Base-by-base conservation (phyloP, 1,140 invertebrate species). In the Phymastichus coffea region DNA sequence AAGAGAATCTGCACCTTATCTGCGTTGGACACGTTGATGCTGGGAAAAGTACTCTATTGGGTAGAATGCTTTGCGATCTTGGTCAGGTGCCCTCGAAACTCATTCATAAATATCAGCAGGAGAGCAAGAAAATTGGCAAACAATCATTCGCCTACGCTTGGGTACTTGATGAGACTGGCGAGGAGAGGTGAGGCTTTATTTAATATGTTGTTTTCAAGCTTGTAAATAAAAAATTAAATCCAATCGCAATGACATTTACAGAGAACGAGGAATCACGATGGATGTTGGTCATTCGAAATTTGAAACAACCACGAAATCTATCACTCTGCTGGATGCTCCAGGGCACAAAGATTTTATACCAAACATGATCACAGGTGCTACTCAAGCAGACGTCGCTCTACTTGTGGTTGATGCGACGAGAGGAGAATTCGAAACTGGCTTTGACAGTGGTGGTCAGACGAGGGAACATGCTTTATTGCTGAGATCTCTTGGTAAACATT, bases 11-110 rank as follows among this genome's bases (percentile, higher is more conserved):
- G 40, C 95, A 98, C 75, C 85, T 99, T 75, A 92, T 99, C 64
- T 94, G 98, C 1, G 94, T 97, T 69, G 98, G 98, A 40, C 97
- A 99, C 83, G 98, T 99, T 4, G 98, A 99, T 84, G 97, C 97
- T 60, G 98, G 98, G 0, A 99, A 99, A 81, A 97, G 94, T 71
- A 99, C 97, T 0, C 74, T 99, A 15, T 95, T 99, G 88, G 98
- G 98, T 0, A 92, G 98, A 73, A 75, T 99, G 12, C 79, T 99
- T 0, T 97, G 88, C 72, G 86, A 91, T 64, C 77, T 98, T 17
- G 96, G 95, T 15, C 88, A 92, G 77, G 93, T 99, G 2, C 89
- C 90, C 33, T 88, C 95, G 67, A 91, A 90, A 73, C 84, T 88
- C 0, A 93, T 99, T 85, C 95, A 98, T 75, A 98, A 98, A 76